Evolutionary conservation across 2,888 invertebrate genomes (phyloP).

Genomic region (Nowickia ferox): DNA sequence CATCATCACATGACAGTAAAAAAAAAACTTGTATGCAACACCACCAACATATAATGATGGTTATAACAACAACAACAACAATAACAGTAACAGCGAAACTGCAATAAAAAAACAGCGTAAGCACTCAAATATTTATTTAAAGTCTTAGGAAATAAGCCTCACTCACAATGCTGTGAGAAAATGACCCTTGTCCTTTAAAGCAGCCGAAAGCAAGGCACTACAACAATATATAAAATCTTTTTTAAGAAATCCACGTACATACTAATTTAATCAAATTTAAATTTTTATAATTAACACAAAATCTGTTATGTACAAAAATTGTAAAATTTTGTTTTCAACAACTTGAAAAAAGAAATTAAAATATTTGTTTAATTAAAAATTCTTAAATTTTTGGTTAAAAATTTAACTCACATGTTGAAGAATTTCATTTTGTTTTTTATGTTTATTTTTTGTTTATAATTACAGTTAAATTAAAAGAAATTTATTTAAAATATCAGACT

Average conservation of each 20-base stretch:
- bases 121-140: background rate
- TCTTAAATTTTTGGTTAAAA: slow-evolving; percentile 10
- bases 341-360: no score
- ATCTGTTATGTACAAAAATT: background rate
- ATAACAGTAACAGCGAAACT: background rate
- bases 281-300: slow-evolving; percentile 19
- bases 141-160: slow-evolving; percentile 30
- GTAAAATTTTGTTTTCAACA: background rate
- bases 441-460: slow-evolving; percentile 21
- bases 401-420: slow-evolving; percentile 80
- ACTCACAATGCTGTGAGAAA: slow-evolving; percentile 56
- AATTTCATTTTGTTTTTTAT: slow-evolving; percentile 78
- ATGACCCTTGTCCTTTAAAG: slow-evolving; percentile 70
- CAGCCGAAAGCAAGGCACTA: background rate
- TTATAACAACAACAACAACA: slow-evolving; percentile 7
- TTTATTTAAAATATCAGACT: slow-evolving; percentile 67
- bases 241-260: background rate
- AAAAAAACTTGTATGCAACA: slow-evolving; percentile 48
- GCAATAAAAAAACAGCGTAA: background rate
- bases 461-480: slow-evolving; percentile 53
- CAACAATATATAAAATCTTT: background rate
- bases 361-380: slow-evolving; percentile 5
- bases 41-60: background rate
- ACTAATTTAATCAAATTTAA: background rate
- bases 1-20: slow-evolving; percentile 53